Percentiles rank a stretch among this genome's conserved stretches.
These are phyloP conservation scores for Meriones unguiculatus DNA, from an alignment of 2,113 vertebrate species.

Conservation along the genomic window DNA sequence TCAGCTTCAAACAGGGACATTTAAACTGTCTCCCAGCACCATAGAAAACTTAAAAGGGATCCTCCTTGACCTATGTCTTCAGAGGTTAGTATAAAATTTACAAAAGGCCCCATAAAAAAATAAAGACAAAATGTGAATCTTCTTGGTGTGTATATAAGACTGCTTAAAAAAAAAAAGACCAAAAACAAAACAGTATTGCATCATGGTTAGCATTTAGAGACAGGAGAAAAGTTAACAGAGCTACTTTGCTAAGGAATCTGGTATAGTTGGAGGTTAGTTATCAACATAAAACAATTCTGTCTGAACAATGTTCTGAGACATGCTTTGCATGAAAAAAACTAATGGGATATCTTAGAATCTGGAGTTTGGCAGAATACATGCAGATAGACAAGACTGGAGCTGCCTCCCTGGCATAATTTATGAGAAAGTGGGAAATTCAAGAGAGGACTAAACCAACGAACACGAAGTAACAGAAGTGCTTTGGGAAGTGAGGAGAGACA, in stretches of 20 bases:
- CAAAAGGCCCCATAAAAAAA: background rate
- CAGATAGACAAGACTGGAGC: background rate
- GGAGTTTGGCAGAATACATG: background rate
- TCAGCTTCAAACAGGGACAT: no score
- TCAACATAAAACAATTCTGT: background rate
- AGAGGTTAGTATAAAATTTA: background rate
- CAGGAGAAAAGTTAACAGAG: background rate
- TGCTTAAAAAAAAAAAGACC: background rate
- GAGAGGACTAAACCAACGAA: background rate
- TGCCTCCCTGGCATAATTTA: background rate
- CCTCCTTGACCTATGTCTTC: background rate
- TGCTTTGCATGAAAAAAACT: background rate
- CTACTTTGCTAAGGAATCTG: background rate
- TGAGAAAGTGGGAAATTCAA: background rate
- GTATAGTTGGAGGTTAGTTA: background rate
- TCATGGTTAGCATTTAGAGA: background rate
- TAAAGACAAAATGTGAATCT: background rate
- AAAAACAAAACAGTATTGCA: background rate
- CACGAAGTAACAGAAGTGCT: background rate
- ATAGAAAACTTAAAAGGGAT: background rate
- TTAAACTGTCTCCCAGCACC: background rate
- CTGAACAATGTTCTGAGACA: background rate
- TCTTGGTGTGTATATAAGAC: background rate
- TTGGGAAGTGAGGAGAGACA: background rate
- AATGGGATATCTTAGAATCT: background rate